Conservation (phyloP, 2,113 vertebrate genomes). For the Engraulis encrasicolus region DNA sequence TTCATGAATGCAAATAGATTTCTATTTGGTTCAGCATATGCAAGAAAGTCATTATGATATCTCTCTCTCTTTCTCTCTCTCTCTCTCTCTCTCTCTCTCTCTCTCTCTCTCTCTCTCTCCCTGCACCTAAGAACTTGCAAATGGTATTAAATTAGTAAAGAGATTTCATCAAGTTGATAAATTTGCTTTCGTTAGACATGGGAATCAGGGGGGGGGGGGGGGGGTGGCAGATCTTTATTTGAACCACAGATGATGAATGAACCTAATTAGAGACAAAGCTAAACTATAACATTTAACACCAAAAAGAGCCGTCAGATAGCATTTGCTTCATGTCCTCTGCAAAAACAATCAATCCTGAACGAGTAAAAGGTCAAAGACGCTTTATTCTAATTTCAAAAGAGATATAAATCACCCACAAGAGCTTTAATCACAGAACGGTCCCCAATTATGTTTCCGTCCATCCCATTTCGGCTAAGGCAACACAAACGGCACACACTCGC, state of each 20-base stretch:
- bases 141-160: no score
- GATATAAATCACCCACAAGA: background rate
- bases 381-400: background rate
- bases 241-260: background rate
- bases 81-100: no score
- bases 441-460: background rate
- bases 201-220: no score
- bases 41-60: no score
- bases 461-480: background rate
- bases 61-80: no score
- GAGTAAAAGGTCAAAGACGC: constrained; percentile 8
- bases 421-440: background rate
- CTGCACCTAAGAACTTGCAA: no score
- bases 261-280: background rate
- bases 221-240: background rate
- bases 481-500: background rate
- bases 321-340: background rate
- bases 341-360: background rate
- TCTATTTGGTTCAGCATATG: no score
- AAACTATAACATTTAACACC: background rate
- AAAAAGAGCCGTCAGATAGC: background rate
- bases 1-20: no score
- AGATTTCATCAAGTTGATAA: no score
- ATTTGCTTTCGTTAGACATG: no score
- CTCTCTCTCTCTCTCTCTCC: no score